Conservation (phyloP, 2,113 vertebrate species). For the Gambusia affinis region DNA sequence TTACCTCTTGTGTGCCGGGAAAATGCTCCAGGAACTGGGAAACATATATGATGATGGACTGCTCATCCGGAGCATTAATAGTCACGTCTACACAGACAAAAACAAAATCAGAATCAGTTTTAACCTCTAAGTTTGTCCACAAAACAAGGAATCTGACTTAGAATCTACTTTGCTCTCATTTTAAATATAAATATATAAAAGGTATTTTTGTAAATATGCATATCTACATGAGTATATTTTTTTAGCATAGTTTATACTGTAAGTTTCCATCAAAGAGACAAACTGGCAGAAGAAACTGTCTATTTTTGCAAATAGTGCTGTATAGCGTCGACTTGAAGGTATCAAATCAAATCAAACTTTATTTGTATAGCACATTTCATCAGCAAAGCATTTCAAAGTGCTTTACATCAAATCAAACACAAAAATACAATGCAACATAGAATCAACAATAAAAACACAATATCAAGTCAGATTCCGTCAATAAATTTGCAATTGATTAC, state of each 20-base stretch:
- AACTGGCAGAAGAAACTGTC: not conserved
- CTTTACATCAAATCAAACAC: too few species aligned
- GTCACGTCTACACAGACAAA: constrained; percentile 84
- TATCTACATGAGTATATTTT: too few species aligned
- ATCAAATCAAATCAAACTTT: too few species aligned
- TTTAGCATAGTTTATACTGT: too few species aligned
- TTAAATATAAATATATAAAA: not conserved
- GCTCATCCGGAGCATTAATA: constrained; percentile 88
- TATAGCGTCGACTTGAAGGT: not conserved
- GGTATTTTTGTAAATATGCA: not conserved
- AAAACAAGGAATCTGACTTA: not conserved
- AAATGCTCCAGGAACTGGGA: constrained; percentile 96
- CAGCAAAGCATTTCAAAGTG: too few species aligned
- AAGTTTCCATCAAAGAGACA: too few species aligned
- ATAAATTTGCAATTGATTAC: too few species aligned
- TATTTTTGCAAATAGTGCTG: not conserved
- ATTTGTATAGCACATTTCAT: too few species aligned
- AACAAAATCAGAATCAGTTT: not conserved
- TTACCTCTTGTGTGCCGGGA: constrained; percentile 89
- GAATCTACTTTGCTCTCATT: not conserved
- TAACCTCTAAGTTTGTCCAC: not conserved
- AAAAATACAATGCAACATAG: too few species aligned
- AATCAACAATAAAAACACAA: too few species aligned
- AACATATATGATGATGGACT: constrained; percentile 94
- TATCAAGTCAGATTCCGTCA: too few species aligned